Base-by-base conservation (phyloP, 2,113 vertebrate species). In the Oreochromis spilurus region DNA sequence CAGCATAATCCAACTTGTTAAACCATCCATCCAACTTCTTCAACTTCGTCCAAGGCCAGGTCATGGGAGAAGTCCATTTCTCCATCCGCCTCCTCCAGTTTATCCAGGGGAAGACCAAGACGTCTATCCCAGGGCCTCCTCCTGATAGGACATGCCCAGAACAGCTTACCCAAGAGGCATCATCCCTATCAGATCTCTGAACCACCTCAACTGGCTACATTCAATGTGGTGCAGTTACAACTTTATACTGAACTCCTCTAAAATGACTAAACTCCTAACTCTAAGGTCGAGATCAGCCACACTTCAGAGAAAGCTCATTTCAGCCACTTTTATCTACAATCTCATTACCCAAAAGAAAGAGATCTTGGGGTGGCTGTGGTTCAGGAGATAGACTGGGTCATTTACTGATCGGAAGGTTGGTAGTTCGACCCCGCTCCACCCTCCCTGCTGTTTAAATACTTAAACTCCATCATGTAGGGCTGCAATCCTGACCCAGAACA, bases 401-500 rank as follows among this genome's bases (percentile, higher is more conserved):
- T n/a, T 29, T 62, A 36, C 58, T 19, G 31, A 36, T 0, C 5
- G 1, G 16, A 62, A 36, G 17, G 31, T 19, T 62, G 58, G 58
- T 62, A 34, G 58, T 19, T 62, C 3, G 58, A 62, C 1, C 36
- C 57, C 0, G 0, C 13, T 58, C 55, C 24, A 58, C 0, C 8
- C 57, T 31, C 57, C 29, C 29, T 60, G 29, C 58, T 34, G 29
- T 34, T 34, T 60, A 34, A 60, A 19, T 60, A 60, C 29, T 19
- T 10, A 34, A 34, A 60, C 16, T 40, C 38, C 38, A 40, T 4
- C 29, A 62, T 11, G 5, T 34, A 60, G 29, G 58, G 58, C 31
- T 36, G 17, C 17, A n/a, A 11, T 0, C 58, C 31, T 7, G 31
- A 62, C 58, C 17, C 31, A n/a, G 0, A 62, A 36, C 10, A 34